Conservation (phyloP, 2,113 vertebrate genomes). For the Bubo blakistoni region DNA sequence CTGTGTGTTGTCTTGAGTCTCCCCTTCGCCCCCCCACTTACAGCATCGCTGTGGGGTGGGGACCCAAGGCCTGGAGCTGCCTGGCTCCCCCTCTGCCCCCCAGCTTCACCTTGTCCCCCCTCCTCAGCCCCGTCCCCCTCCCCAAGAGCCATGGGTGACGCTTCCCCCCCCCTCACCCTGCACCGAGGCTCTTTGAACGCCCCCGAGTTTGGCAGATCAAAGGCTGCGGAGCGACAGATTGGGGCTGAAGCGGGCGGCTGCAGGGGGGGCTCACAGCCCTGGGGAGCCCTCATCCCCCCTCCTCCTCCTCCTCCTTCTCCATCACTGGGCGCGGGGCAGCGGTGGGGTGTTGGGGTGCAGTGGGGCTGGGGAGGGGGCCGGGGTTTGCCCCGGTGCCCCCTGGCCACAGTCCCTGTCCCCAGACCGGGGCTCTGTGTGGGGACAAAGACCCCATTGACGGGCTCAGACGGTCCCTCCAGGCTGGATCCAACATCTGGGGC, state of each 20-base stretch:
- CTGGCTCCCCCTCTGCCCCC: neutral
- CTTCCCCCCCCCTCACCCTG: neutral
- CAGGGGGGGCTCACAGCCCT: neutral
- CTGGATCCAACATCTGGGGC: neutral
- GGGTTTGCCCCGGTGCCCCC: neutral
- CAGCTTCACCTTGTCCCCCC: neutral
- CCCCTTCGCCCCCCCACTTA: rapidly evolving
- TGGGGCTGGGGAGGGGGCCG: neutral
- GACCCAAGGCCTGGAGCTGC: neutral
- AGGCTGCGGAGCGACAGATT: neutral
- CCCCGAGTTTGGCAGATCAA: neutral
- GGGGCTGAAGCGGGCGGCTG: neutral
- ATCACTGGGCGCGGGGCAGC: neutral
- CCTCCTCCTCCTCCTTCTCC: too few species aligned
- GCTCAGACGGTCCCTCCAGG: constrained; percentile 16
- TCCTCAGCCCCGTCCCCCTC: neutral
- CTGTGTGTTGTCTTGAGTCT: neutral
- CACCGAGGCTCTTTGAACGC: neutral
- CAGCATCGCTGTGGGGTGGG: neutral
- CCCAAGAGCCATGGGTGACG: rapidly evolving
- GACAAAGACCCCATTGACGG: constrained; percentile 63
- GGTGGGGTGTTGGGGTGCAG: neutral
- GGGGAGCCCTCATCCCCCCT: neutral
- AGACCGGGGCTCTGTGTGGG: neutral
- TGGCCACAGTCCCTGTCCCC: neutral